These are phyloP conservation scores for Urocynchramus pylzowi DNA, from an alignment of 2,113 vertebrate genomes.

Conservation along the genomic window DNA sequence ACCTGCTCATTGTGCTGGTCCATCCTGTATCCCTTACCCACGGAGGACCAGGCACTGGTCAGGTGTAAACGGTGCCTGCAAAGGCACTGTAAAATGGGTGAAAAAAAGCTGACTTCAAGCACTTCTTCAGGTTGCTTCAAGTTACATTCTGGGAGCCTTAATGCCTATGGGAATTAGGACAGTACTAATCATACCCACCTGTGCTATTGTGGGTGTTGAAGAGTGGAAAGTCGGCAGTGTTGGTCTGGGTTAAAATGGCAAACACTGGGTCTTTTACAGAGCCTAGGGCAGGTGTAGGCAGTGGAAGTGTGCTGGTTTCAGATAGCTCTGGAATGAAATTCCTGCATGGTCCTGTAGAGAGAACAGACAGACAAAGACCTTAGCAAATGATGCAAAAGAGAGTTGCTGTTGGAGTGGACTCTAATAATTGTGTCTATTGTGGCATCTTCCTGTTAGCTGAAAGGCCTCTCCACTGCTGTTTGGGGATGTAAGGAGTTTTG, in stretches of 20 bases:
- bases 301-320: neutral
- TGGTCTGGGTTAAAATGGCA: neutral
- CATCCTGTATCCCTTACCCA: neutral
- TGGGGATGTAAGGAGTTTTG: neutral
- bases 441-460: neutral
- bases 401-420: neutral
- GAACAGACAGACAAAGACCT: neutral
- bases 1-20: fast-evolving
- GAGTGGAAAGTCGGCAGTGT: fast-evolving
- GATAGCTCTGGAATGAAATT: neutral
- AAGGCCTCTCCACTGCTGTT: neutral
- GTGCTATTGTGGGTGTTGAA: neutral
- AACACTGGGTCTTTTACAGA: neutral
- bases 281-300: neutral
- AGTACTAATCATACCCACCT: neutral
- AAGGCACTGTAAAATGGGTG: neutral
- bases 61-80: neutral
- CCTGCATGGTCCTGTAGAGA: neutral
- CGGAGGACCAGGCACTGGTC: neutral
- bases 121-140: neutral
- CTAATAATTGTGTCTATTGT: neutral
- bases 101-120: neutral
- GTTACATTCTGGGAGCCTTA: neutral
- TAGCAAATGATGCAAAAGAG: neutral
- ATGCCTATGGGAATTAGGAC: neutral